phyloP scores from a whole-genome alignment of 2,888 invertebrate genomes.

The Theristus sp. region DNA sequence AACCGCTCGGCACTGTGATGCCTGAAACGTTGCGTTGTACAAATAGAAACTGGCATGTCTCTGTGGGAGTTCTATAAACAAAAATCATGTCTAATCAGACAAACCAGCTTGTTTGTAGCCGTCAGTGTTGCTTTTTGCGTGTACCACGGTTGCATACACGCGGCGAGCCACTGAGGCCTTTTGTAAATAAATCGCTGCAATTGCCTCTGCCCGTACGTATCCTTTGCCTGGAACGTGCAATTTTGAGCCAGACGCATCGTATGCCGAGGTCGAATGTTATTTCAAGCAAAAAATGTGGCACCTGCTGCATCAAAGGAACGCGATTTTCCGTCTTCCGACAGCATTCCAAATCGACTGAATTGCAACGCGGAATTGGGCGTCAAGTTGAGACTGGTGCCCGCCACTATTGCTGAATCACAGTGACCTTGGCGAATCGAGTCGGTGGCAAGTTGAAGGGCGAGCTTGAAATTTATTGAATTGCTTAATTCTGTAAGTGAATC shows the following conservation, averaged over 20 bases:
- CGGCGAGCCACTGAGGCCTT: slow-evolving; percentile 20
- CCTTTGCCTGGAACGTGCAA: too few relatives aligned
- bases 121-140: slow-evolving; percentile 83
- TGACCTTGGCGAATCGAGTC: slow-evolving; percentile 62
- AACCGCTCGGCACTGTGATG: slow-evolving; percentile 40
- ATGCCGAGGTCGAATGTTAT: too few relatives aligned
- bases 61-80: too few relatives aligned
- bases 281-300: too few relatives aligned
- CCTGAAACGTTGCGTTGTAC: too few relatives aligned
- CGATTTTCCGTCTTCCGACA: slow-evolving; percentile 54
- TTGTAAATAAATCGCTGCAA: slow-evolving; percentile 26
- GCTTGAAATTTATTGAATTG: too few relatives aligned
- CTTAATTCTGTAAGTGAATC: too few relatives aligned
- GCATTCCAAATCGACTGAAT: slow-evolving; percentile 80
- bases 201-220: slow-evolving; percentile 28
- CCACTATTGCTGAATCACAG: slow-evolving; percentile 88
- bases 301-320: not conserved
- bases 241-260: too few relatives aligned
- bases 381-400: slow-evolving; percentile 66
- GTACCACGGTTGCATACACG: slow-evolving; percentile 25
- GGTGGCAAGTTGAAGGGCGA: slow-evolving; percentile 18
- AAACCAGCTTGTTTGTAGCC: slow-evolving; percentile 68
- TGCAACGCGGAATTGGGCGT: slow-evolving; percentile 78
- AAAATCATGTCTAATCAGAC: too few relatives aligned
- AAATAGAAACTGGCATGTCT: too few relatives aligned